Evolutionary conservation across 2,113 vertebrate species (phyloP), one percentile per base, ranked within the genome.

Genomic region (Myotis yumanensis): DNA sequence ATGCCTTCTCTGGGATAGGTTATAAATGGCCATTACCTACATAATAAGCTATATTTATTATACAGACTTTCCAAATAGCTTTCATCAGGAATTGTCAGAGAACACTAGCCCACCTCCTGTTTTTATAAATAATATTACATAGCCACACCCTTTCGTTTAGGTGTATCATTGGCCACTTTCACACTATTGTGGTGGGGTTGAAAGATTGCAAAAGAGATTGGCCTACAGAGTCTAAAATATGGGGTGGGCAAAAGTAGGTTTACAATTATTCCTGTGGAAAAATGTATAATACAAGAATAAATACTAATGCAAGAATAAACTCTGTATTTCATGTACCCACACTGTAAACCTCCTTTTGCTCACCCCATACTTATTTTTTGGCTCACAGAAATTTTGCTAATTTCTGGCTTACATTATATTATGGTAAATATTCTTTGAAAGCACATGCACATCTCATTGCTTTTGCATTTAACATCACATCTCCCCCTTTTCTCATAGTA

Each of bases 401-500:
- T 91, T 94, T 18, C 43, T 94, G 40, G 35, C 69, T 83, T 82
- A 35, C 0, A 7, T 82, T 84, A 25, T 64, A 4, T 83, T 68
- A n/a, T 62, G 71, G 30, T 77, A 43, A 94, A 23, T 81, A 54
- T 88, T 89, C 91, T 46, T 90, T 94, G 79, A 95, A 97, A 97
- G 84, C 40, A n/a, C 37, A 0, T 68, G 84, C 64, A 82, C 93
- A 93, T 96, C 89, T 97, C 93, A 83, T 95, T 97, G 81, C 84
- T 93, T 97, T 96, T 97, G 88, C 85, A 87, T 96, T 97, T 96
- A 97, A n/a, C 91, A 93, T 90, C 90, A 15, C 64, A 91, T 97
- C 68, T 98, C 87, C 95, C 89, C 72, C 0, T 97, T 98, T 98
- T 97, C 97, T 97, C 90, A 62, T 97, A 97, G 96, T 96, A 95